phyloP scores from a whole-genome alignment of 2,797 vertebrate species.

The Catostomus latipinnis region DNA sequence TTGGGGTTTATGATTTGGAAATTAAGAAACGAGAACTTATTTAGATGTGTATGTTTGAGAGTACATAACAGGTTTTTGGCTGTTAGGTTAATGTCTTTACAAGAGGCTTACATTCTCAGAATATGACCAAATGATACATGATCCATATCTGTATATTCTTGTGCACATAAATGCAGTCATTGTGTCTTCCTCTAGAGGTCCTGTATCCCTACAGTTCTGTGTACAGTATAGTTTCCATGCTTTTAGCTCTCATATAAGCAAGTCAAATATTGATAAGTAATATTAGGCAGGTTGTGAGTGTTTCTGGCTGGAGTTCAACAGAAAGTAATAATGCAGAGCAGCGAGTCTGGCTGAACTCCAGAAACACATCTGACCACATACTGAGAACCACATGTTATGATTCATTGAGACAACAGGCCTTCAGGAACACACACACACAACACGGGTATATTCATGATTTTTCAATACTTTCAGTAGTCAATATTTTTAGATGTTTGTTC shows the following conservation, averaged over 20 bases:
- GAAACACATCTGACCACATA: constrained; percentile 54
- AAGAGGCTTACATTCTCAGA: no score
- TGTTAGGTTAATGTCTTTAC: no score
- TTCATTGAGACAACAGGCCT: constrained; percentile 40
- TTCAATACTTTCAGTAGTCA: no score
- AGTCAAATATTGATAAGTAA: constrained; percentile 85
- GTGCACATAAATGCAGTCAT: background rate
- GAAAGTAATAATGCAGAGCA: constrained; percentile 68
- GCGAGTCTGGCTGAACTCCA: constrained; percentile 69
- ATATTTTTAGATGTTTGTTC: no score
- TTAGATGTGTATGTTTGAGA: no score
- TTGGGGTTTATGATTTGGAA: no score
- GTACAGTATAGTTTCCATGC: constrained; percentile 69
- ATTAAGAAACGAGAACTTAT: no score
- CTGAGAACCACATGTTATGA: constrained; percentile 51
- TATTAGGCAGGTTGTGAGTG: constrained; percentile 79
- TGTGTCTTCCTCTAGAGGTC: background rate
- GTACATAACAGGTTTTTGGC: no score
- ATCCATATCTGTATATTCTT: background rate
- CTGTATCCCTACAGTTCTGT: constrained; percentile 2
- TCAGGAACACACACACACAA: background rate
- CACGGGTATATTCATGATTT: no score
- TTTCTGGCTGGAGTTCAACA: constrained; percentile 77
- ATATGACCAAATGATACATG: no score
- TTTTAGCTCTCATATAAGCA: constrained; percentile 79